These are phyloP conservation scores for Cremastinae sp. DNA, from an alignment of 2,888 invertebrate species.

Conservation along the genomic window DNA sequence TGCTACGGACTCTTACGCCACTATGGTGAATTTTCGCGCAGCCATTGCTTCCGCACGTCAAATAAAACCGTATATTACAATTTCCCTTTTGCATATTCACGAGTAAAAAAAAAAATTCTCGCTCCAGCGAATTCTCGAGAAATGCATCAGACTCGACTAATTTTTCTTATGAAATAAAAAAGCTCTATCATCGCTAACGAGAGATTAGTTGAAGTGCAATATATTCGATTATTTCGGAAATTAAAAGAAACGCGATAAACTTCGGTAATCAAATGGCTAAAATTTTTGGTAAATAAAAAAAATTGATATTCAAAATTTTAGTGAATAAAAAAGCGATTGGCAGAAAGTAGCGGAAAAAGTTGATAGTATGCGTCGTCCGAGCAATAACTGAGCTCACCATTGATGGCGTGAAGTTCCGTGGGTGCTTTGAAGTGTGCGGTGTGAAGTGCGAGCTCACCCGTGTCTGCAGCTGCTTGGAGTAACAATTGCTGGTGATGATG, in stretches of 20 bases:
- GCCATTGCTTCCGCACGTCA: conserved; percentile 1
- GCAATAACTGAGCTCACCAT: conserved; percentile 71
- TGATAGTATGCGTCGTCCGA: conserved; percentile 40
- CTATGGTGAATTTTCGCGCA: conserved; percentile 22
- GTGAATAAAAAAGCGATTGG: too few species aligned
- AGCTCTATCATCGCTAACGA: too few species aligned
- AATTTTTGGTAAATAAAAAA: too few species aligned
- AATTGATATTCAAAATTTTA: too few species aligned
- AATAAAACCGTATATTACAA: background rate
- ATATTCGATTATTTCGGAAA: too few species aligned
- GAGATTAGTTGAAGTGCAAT: too few species aligned
- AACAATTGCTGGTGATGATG: conserved; percentile 82
- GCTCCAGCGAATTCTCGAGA: too few species aligned
- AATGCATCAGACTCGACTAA: too few species aligned
- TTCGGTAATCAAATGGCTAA: too few species aligned
- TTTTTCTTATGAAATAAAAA: too few species aligned
- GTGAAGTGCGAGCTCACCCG: conserved; percentile 74
- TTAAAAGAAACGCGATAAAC: too few species aligned
- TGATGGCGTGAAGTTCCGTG: conserved; percentile 74
- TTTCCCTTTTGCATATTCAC: background rate
- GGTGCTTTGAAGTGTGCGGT: conserved; percentile 73
- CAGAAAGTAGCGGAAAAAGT: too few species aligned
- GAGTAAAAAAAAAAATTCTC: background rate
- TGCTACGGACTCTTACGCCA: conserved; percentile 20
- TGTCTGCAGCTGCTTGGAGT: conserved; percentile 76